Conservation (phyloP, 2,888 invertebrate species). For the Temnothorax unifasciatus region DNA sequence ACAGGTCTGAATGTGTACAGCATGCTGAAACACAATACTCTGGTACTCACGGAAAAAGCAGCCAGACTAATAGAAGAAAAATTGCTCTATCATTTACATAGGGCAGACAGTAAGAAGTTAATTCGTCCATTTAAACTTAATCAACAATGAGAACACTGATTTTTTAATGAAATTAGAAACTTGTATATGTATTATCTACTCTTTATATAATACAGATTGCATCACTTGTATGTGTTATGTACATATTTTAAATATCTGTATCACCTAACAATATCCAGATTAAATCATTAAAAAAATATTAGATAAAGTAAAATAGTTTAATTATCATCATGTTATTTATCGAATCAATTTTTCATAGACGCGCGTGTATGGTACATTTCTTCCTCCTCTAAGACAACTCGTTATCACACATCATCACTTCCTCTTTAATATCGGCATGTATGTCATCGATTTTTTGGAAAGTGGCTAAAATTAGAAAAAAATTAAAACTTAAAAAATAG, state of each 20-base stretch:
- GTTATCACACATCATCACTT: conserved; percentile 67
- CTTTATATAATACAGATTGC: conserved; percentile 16
- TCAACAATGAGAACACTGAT: conserved; percentile 86
- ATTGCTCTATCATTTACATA: conserved; percentile 90
- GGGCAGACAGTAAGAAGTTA: conserved; percentile 87
- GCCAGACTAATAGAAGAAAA: conserved; percentile 94
- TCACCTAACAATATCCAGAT: background rate
- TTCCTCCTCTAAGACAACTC: background rate
- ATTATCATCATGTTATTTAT: conserved; percentile 16
- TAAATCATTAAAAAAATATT: background rate
- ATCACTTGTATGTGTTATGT: background rate
- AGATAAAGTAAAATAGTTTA: conserved; percentile 5
- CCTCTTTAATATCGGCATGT: conserved; percentile 74
- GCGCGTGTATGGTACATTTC: background rate
- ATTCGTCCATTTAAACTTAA: conserved; percentile 88
- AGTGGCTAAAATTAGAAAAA: conserved; percentile 75
- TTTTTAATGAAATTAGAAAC: conserved; percentile 6
- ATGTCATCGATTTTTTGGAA: conserved; percentile 72
- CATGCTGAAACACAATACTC: conserved; percentile 98
- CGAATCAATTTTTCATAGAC: background rate
- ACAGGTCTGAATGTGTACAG: conserved; percentile 96
- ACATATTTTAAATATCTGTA: conserved; percentile 19
- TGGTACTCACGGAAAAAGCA: conserved; percentile 95
- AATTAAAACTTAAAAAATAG: background rate
- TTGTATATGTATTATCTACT: background rate